These are phyloP conservation scores for Saccostrea cuccullata DNA, from an alignment of 1,140 invertebrate species.

Conservation along the genomic window DNA sequence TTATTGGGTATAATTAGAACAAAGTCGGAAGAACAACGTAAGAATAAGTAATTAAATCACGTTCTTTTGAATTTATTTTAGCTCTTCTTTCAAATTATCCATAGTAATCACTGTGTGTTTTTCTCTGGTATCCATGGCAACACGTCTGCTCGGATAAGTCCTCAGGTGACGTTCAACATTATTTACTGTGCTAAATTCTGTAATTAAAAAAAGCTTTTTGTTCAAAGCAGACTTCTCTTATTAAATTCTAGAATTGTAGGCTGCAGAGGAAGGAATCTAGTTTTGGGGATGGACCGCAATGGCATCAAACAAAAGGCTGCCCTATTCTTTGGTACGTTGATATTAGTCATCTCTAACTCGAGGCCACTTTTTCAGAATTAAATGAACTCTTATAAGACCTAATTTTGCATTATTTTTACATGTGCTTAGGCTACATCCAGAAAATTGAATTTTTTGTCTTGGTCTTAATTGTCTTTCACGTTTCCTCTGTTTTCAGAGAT, in stretches of 20 bases:
- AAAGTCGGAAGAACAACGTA: neutral
- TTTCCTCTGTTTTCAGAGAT: neutral
- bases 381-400: neutral
- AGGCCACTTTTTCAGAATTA: conserved; percentile 13
- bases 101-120: neutral
- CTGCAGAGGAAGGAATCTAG: neutral
- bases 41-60: neutral
- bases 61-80: neutral
- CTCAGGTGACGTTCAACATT: neutral
- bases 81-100: neutral
- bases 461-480: conserved; percentile 2
- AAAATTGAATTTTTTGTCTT: neutral
- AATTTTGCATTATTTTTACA: conserved; percentile 16
- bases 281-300: neutral
- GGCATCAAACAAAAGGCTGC: neutral
- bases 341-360: conserved; percentile 7
- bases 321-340: neutral
- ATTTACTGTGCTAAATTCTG: neutral
- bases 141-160: neutral
- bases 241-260: neutral
- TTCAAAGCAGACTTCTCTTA: neutral
- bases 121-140: neutral
- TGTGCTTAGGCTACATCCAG: neutral
- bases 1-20: neutral
- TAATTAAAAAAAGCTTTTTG: neutral